A percentile compares a stretch with the other conserved stretches of the same genome.
Conservation (phyloP, 2,888 invertebrate species). For the Archaeoteleia sp. region DNA sequence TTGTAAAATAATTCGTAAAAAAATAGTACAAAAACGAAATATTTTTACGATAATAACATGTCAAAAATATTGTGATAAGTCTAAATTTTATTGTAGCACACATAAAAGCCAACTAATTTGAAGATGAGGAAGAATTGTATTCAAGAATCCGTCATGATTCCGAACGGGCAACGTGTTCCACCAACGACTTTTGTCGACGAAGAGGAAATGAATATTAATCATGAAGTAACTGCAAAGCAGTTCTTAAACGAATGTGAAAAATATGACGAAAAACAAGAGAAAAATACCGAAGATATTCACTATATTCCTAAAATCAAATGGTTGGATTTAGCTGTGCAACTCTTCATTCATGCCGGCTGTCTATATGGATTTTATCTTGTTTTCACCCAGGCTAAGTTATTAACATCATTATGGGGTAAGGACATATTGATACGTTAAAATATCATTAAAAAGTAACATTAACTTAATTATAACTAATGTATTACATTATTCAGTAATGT, state of each 20-base stretch:
- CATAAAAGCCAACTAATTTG: not conserved
- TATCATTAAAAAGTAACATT: not conserved
- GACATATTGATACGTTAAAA: conserved; percentile 54
- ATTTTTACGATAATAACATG: no score
- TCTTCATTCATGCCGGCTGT: conserved; percentile 82
- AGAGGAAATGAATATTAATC: not conserved
- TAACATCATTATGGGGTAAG: conserved; percentile 85
- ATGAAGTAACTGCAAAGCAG: not conserved
- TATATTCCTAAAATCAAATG: conserved; percentile 82
- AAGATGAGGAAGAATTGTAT: conserved; percentile 7
- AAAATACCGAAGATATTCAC: conserved; percentile 44
- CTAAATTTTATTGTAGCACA: not conserved
- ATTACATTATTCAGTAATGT: no score
- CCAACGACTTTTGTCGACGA: conserved; percentile 33
- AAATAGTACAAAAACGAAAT: no score
- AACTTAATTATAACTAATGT: not conserved
- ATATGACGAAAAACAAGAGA: not conserved
- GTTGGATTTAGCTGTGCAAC: conserved; percentile 84
- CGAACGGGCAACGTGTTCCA: conserved; percentile 24
- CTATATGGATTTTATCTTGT: conserved; percentile 83
- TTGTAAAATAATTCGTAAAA: no score
- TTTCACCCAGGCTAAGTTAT: conserved; percentile 78
- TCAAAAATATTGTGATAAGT: not conserved
- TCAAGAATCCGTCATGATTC: conserved; percentile 26
- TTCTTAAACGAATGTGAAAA: not conserved